A percentile compares a stretch with the other conserved stretches of the same genome.
These are phyloP conservation scores for Hippopotamus amphibius DNA, from an alignment of 2,113 vertebrate species.

Conservation along the genomic window DNA sequence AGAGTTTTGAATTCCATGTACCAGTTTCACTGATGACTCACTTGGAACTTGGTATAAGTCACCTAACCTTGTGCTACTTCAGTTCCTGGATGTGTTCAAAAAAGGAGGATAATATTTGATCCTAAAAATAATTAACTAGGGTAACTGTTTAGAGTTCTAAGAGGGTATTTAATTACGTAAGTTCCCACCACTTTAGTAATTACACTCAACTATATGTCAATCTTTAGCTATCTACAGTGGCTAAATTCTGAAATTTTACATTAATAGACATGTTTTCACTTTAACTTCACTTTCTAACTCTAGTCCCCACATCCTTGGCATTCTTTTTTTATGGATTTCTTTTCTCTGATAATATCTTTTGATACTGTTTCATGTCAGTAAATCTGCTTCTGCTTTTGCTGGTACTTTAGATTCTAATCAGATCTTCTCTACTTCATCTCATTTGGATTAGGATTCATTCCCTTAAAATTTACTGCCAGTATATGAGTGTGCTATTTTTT, in stretches of 20 bases:
- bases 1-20: slow-evolving; percentile 14
- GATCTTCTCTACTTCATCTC: slow-evolving; percentile 25
- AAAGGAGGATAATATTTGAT: slow-evolving; percentile 13
- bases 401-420: slow-evolving; percentile 41
- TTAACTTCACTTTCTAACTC: slow-evolving; percentile 44
- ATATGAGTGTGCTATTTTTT: slow-evolving; percentile 10
- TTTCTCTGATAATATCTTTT: slow-evolving; percentile 24
- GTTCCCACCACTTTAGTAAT: slow-evolving; percentile 48
- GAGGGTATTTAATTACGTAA: slow-evolving; percentile 48
- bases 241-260: slow-evolving; percentile 51
- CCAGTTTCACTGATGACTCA: slow-evolving; percentile 32
- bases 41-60: neutral
- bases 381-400: slow-evolving; percentile 1
- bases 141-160: slow-evolving; percentile 38
- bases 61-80: neutral
- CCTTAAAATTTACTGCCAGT: slow-evolving; percentile 23
- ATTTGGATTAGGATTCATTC: slow-evolving; percentile 26
- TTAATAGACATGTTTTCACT: neutral
- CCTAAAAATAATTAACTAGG: slow-evolving; percentile 59
- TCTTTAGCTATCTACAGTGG: neutral
- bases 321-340: neutral
- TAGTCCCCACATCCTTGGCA: neutral
- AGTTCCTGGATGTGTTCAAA: neutral
- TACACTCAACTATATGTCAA: neutral
- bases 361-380: neutral